Percentiles rank a stretch among this genome's conserved stretches.
These are phyloP conservation scores for Phoebastria nigripes DNA, from an alignment of 2,797 vertebrate species.

Conservation along the genomic window DNA sequence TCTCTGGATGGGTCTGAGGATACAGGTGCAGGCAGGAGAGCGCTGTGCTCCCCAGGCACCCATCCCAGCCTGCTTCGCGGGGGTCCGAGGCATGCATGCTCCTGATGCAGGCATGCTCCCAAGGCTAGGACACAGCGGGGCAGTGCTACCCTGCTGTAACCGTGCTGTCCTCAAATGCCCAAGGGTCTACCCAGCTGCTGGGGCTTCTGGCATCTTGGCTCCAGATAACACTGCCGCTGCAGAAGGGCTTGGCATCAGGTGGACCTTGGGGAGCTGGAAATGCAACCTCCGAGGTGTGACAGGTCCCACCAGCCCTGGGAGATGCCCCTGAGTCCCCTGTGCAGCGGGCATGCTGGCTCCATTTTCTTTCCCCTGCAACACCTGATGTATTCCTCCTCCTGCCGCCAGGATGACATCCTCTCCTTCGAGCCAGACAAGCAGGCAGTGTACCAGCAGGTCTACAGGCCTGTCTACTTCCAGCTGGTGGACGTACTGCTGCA, in stretches of 20 bases:
- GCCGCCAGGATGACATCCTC: constrained; percentile 91
- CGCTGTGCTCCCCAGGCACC: not conserved
- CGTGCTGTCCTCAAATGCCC: not conserved
- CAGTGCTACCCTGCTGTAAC: not conserved
- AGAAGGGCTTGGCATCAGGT: not conserved
- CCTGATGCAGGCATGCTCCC: not conserved
- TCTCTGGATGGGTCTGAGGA: not conserved
- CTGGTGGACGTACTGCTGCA: constrained; percentile 95
- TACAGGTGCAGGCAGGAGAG: not conserved
- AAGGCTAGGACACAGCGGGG: not conserved
- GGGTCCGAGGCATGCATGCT: accelerated
- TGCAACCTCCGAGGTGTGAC: not conserved
- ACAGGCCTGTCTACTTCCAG: constrained; percentile 97
- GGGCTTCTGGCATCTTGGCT: not conserved
- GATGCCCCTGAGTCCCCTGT: constrained; percentile 65
- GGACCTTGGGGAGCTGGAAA: not conserved
- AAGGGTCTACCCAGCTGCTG: not conserved
- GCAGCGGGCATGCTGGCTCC: not conserved
- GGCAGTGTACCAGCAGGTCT: constrained; percentile 94
- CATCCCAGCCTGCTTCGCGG: not conserved
- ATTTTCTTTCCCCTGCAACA: not conserved
- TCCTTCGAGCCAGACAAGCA: constrained; percentile 94
- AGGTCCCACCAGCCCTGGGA: not conserved
- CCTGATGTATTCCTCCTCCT: constrained; percentile 57
- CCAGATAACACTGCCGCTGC: not conserved